Percentiles rank a stretch among this genome's conserved stretches.
Conservation (phyloP, 2,888 invertebrate genomes). For the Eilema depressum region DNA sequence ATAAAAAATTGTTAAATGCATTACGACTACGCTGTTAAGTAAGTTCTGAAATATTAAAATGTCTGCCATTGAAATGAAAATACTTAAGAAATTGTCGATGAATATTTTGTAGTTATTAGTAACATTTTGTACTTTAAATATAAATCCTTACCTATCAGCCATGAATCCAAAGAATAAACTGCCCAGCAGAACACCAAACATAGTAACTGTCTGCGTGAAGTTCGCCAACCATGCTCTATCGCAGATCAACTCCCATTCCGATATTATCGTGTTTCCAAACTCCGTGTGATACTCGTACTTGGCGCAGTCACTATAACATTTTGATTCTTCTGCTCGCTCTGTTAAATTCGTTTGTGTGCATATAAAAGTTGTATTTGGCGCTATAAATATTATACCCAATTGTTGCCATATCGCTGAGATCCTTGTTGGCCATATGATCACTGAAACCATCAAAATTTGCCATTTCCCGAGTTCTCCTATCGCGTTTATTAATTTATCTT, state of each 20-base stretch:
- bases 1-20: neutral
- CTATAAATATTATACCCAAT: conserved; percentile 89
- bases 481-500: conserved; percentile 56
- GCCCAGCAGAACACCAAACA: conserved; percentile 90
- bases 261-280: conserved; percentile 89
- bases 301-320: conserved; percentile 84
- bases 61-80: neutral
- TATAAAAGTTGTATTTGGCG: conserved; percentile 85
- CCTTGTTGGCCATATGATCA: conserved; percentile 88
- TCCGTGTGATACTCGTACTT: conserved; percentile 85
- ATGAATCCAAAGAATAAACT: conserved; percentile 89
- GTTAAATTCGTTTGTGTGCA: conserved; percentile 72
- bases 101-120: neutral
- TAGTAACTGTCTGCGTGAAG: conserved; percentile 89
- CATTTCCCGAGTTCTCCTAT: conserved; percentile 87
- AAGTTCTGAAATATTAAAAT: no score
- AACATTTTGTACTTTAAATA: no score
- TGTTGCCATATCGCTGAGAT: conserved; percentile 91
- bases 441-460: conserved; percentile 87
- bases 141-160: conserved; percentile 87
- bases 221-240: conserved; percentile 87
- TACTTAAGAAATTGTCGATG: neutral
- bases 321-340: conserved; percentile 61
- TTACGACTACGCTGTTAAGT: neutral
- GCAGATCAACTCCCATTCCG: conserved; percentile 91